A percentile compares a stretch with the other conserved stretches of the same genome.
phyloP scores from a whole-genome alignment of 2,113 vertebrate genomes.

The Chrysemys picta region DNA sequence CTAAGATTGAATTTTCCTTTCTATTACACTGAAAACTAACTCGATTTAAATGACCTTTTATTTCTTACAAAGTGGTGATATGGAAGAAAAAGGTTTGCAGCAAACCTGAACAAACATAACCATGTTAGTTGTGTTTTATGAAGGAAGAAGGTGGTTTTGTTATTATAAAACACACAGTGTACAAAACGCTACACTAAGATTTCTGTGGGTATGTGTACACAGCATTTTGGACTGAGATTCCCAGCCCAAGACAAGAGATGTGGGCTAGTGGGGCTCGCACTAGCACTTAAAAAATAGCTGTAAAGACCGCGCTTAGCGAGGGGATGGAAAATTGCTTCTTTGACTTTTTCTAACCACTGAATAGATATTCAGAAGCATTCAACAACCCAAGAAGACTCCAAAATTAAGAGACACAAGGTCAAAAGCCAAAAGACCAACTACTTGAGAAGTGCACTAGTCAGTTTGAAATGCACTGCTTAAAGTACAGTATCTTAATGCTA shows the following conservation, averaged over 20 bases:
- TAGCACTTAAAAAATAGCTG: neutral
- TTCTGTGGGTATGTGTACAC: neutral
- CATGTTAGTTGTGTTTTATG: neutral
- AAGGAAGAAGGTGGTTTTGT: neutral
- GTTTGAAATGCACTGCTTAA: neutral
- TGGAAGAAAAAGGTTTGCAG: neutral
- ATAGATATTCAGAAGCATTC: neutral
- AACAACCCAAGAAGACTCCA: neutral
- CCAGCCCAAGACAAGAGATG: neutral
- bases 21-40: neutral
- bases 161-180: neutral
- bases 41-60: neutral
- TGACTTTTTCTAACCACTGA: neutral
- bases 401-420: neutral
- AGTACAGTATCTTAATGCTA: neutral
- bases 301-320: neutral
- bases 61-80: neutral
- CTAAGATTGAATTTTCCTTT: neutral
- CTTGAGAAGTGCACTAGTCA: neutral
- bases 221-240: neutral
- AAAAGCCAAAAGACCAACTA: neutral
- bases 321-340: neutral
- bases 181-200: neutral
- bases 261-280: neutral
- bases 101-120: slow-evolving; percentile 1